A percentile compares a stretch with the other conserved stretches of the same genome.
Evolutionary conservation across 2,797 vertebrate species (phyloP).

Genomic region (Phalloptychus januarius): DNA sequence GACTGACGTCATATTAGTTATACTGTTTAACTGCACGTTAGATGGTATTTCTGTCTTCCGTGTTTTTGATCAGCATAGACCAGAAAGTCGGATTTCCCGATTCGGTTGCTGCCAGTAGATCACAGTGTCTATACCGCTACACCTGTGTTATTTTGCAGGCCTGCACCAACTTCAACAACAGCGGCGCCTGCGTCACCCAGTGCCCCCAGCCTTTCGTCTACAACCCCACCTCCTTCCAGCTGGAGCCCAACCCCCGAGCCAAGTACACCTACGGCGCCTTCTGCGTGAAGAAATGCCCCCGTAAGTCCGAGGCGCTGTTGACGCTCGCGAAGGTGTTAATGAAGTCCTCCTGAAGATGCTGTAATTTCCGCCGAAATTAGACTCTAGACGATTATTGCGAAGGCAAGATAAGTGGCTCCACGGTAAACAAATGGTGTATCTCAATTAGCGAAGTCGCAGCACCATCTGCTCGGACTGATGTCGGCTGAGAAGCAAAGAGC

Average conservation of each 20-base stretch:
- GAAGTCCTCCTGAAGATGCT: constrained; percentile 29
- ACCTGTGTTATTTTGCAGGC: constrained; percentile 52
- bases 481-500: constrained; percentile 42
- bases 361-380: constrained; percentile 35
- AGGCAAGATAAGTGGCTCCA: constrained; percentile 48
- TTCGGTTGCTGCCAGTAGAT: neutral
- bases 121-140: too few species aligned
- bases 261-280: constrained; percentile 98
- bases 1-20: too few species aligned
- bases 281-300: constrained; percentile 97
- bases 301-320: constrained; percentile 78
- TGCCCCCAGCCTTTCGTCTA: constrained; percentile 97
- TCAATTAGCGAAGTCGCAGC: constrained; percentile 38
- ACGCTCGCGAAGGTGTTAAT: constrained; percentile 25
- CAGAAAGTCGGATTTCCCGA: too few species aligned
- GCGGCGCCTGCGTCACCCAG: constrained; percentile 94
- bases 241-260: constrained; percentile 94
- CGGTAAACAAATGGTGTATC: constrained; percentile 50
- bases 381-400: constrained; percentile 42
- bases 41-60: too few species aligned
- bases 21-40: too few species aligned
- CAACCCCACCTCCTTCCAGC: constrained; percentile 94
- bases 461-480: constrained; percentile 65
- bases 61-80: too few species aligned
- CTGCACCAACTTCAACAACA: constrained; percentile 97